Percentiles rank a stretch among this genome's conserved stretches.
Evolutionary conservation across 1,140 invertebrate species (phyloP).

Genomic region (Tachypleus tridentatus): DNA sequence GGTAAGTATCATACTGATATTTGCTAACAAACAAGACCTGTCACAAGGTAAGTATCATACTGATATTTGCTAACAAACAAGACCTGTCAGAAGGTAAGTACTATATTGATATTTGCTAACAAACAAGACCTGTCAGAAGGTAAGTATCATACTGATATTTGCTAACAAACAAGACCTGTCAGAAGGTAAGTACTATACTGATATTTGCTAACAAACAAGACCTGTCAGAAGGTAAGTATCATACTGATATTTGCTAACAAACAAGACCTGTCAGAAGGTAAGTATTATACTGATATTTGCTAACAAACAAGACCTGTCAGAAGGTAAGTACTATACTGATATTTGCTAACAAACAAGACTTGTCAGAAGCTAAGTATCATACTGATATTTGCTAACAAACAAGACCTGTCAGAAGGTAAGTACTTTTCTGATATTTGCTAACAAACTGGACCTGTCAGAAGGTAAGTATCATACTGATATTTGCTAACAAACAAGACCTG

Average conservation of each 20-base stretch:
- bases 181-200: conserved; percentile 40
- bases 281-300: conserved; percentile 52
- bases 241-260: too few relatives aligned
- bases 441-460: too few relatives aligned
- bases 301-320: conserved; percentile 2
- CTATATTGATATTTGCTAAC: conserved; percentile 44
- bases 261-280: too few relatives aligned
- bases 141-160: too few relatives aligned
- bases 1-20: conserved; percentile 70
- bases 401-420: conserved; percentile 1
- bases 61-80: too few relatives aligned
- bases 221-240: too few relatives aligned
- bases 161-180: too few relatives aligned
- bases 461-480: conserved; percentile 70
- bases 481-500: conserved; percentile 1
- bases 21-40: conserved; percentile 1
- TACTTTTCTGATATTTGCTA: too few relatives aligned
- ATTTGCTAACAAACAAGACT: too few relatives aligned
- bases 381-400: conserved; percentile 47
- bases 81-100: too few relatives aligned
- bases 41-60: too few relatives aligned
- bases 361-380: conserved; percentile 49
- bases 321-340: too few relatives aligned
- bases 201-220: conserved; percentile 38
- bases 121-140: conserved; percentile 2